phyloP scores from a whole-genome alignment of 1,140 invertebrate genomes.

The Sycophila sp. region DNA sequence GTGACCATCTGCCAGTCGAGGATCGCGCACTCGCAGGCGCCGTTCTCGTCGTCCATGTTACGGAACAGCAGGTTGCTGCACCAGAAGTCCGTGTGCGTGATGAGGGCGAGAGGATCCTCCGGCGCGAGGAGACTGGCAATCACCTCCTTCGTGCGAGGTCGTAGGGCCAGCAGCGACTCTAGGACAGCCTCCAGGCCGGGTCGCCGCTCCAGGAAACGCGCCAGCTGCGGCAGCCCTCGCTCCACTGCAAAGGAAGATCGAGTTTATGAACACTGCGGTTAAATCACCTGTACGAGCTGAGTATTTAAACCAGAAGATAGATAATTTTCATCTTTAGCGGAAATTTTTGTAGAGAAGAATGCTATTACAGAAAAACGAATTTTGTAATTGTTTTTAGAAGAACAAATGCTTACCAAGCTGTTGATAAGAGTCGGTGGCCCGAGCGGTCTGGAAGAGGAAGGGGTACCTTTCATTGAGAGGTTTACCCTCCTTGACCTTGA shows the following conservation, averaged over 20 bases:
- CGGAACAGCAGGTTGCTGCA: constrained; percentile 82
- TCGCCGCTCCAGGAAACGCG: constrained; percentile 74
- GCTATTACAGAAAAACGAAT: too few species aligned
- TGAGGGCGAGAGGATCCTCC: constrained; percentile 74
- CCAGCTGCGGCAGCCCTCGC: constrained; percentile 77
- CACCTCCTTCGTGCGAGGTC: constrained; percentile 71
- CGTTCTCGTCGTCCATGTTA: constrained; percentile 63
- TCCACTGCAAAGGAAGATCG: too few species aligned
- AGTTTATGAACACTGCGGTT: too few species aligned
- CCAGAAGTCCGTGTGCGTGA: constrained; percentile 86
- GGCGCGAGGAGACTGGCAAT: constrained; percentile 74
- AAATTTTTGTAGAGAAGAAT: too few species aligned
- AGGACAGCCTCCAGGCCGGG: constrained; percentile 69
- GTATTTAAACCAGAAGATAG: too few species aligned
- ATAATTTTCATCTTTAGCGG: too few species aligned
- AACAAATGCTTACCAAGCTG: constrained; percentile 66
- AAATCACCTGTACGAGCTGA: too few species aligned
- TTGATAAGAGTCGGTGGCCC: constrained; percentile 81
- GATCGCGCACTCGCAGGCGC: constrained; percentile 71
- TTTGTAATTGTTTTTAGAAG: too few species aligned
- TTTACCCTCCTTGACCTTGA: constrained; percentile 72
- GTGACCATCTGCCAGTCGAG: constrained; percentile 88
- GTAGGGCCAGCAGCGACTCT: constrained; percentile 66
- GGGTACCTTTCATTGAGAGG: constrained; percentile 74
- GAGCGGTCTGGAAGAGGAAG: constrained; percentile 79